A percentile compares a stretch with the other conserved stretches of the same genome.
phyloP scores from a whole-genome alignment of 30 jellyfish, hydroid and myxozoan species.

The Aurelia sp. region DNA sequence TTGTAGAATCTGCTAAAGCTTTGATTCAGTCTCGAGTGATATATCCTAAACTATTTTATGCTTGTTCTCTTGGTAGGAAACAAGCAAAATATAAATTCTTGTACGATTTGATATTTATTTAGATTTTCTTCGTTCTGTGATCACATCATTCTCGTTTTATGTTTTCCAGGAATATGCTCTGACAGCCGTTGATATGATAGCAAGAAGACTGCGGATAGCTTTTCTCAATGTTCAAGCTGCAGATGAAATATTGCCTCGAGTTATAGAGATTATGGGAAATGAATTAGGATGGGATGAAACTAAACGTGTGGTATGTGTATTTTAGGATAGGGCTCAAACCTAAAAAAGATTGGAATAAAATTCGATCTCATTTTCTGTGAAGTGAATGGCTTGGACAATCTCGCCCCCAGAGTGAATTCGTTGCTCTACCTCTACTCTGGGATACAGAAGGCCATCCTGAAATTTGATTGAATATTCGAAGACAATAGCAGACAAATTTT shows the following conservation, averaged over 20 bases:
- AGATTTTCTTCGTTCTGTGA: not conserved
- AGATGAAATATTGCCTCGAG: slow-evolving; percentile 76
- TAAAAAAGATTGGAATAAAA: too few species aligned
- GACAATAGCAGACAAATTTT: too few species aligned
- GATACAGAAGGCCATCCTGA: too few species aligned
- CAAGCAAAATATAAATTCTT: not conserved
- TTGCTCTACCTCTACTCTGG: too few species aligned
- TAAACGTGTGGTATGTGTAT: slow-evolving; percentile 64
- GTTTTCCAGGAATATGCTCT: slow-evolving; percentile 89
- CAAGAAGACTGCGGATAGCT: slow-evolving; percentile 88
- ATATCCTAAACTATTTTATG: too few species aligned
- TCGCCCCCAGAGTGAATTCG: too few species aligned
- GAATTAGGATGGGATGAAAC: slow-evolving; percentile 87
- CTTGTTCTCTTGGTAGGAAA: too few species aligned
- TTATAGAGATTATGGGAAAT: slow-evolving; percentile 83
- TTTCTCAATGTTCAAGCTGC: slow-evolving; percentile 88
- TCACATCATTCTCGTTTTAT: not conserved
- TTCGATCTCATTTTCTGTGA: too few species aligned
- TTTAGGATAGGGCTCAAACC: not conserved
- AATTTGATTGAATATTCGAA: too few species aligned
- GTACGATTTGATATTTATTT: not conserved
- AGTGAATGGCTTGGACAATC: too few species aligned
- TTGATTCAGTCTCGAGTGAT: too few species aligned
- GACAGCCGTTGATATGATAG: slow-evolving; percentile 89
- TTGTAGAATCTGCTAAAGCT: too few species aligned